Percentiles rank a stretch among this genome's conserved stretches.
Evolutionary conservation across 2,888 invertebrate genomes (phyloP).

Genomic region (Sussaba pulchella): DNA sequence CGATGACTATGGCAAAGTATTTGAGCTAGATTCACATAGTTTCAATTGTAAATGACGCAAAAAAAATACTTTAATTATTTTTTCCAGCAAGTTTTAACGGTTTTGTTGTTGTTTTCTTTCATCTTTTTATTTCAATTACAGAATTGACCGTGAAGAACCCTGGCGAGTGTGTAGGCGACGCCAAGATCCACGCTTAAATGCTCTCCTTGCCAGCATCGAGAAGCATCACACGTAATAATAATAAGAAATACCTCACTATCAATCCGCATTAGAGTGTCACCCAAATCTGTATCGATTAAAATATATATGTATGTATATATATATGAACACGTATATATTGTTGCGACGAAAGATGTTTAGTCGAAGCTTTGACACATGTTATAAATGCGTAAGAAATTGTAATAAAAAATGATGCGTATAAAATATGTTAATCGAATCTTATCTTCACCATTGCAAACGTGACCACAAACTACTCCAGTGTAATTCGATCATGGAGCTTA

Average conservation of each 20-base stretch:
- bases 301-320: not conserved
- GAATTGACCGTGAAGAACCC: constrained; percentile 87
- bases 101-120: constrained; percentile 24
- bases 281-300: not conserved
- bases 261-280: constrained; percentile 24
- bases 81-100: not conserved
- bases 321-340: constrained; percentile 3
- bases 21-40: no score
- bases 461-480: not conserved
- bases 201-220: not conserved
- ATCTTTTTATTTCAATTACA: constrained; percentile 82
- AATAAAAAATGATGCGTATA: not conserved
- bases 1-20: no score
- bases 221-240: constrained; percentile 32
- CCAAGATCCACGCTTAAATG: constrained; percentile 87
- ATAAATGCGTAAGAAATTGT: not conserved
- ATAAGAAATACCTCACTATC: constrained; percentile 30
- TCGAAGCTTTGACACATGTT: constrained; percentile 32
- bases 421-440: constrained; percentile 18
- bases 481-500: not conserved
- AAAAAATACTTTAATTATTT: not conserved
- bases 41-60: no score
- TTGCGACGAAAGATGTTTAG: constrained; percentile 44
- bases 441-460: not conserved
- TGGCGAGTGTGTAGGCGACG: constrained; percentile 88